These are phyloP conservation scores for Anarrhichthys ocellatus DNA, from an alignment of 2,113 vertebrate genomes.

Conservation along the genomic window DNA sequence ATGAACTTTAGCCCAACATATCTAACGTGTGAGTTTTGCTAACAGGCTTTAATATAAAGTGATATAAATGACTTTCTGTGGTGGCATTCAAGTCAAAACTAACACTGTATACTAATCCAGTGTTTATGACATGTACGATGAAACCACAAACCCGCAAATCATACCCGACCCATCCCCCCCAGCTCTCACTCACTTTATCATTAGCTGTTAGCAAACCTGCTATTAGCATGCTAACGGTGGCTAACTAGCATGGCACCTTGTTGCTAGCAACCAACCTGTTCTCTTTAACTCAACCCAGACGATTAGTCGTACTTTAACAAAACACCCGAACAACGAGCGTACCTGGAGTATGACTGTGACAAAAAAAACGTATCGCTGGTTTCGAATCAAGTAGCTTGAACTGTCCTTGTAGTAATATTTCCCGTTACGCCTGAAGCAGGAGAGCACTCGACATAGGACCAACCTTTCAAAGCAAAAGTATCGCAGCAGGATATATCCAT, in stretches of 20 bases:
- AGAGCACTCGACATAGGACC: background rate
- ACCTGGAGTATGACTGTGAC: conserved; percentile 19
- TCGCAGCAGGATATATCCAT: background rate
- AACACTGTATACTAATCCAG: background rate
- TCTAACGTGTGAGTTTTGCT: background rate
- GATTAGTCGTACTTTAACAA: rapidly evolving
- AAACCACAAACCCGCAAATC: conserved; percentile 2
- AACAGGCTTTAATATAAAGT: background rate
- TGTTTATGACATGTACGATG: conserved; percentile 10
- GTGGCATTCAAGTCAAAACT: background rate
- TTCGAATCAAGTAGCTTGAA: background rate
- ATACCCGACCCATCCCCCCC: conserved; percentile 58
- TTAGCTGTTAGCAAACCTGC: conserved; percentile 56
- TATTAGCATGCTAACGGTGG: conserved; percentile 66
- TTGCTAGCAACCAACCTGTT: background rate
- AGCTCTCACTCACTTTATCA: conserved; percentile 37
- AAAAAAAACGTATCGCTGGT: background rate
- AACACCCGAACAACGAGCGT: background rate
- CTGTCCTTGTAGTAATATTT: conserved; percentile 40
- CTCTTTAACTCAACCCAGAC: no score
- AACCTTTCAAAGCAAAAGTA: conserved; percentile 58
- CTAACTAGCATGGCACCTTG: conserved; percentile 50
- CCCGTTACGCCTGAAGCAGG: background rate
- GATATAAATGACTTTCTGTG: background rate
- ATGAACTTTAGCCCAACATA: conserved; percentile 23